Evolutionary conservation across 64 coral and sea anemone species (phyloP).

Genomic region (Stichodactyla helianthus): DNA sequence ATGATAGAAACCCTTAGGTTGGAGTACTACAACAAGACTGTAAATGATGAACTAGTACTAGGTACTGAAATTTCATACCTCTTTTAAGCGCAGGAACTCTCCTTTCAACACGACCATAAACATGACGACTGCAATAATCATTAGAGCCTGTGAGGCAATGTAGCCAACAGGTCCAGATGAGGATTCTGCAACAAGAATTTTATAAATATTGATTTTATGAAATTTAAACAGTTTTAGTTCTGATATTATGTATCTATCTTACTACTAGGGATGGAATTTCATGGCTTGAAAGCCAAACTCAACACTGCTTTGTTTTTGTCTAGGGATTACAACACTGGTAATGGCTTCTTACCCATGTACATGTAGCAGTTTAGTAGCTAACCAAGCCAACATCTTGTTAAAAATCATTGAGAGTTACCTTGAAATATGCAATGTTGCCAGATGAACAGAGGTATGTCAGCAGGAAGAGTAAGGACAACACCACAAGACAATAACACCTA

Average conservation of each 20-base stretch:
- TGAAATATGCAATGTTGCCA: not conserved
- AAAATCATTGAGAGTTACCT: not conserved
- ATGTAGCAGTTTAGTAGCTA: no score
- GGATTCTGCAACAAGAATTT: not conserved
- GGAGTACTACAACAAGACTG: no score
- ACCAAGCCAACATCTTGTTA: not conserved
- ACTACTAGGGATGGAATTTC: no score
- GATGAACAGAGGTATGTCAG: slow-evolving; percentile 3
- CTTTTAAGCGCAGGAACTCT: slow-evolving; percentile 12
- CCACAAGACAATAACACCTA: not conserved
- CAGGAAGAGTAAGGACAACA: not conserved
- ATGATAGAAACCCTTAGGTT: no score
- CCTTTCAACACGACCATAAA: not conserved
- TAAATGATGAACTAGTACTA: no score
- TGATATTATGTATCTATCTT: no score
- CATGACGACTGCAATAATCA: not conserved
- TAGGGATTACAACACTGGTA: no score
- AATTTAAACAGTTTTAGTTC: no score
- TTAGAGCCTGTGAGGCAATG: not conserved
- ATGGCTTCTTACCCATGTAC: no score
- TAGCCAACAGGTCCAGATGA: not conserved
- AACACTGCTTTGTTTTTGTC: no score
- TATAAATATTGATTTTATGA: no score
- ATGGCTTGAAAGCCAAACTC: no score
- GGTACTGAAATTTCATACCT: not conserved